These are phyloP conservation scores for Tenthredo notha DNA, from an alignment of 2,888 invertebrate species.

Conservation along the genomic window DNA sequence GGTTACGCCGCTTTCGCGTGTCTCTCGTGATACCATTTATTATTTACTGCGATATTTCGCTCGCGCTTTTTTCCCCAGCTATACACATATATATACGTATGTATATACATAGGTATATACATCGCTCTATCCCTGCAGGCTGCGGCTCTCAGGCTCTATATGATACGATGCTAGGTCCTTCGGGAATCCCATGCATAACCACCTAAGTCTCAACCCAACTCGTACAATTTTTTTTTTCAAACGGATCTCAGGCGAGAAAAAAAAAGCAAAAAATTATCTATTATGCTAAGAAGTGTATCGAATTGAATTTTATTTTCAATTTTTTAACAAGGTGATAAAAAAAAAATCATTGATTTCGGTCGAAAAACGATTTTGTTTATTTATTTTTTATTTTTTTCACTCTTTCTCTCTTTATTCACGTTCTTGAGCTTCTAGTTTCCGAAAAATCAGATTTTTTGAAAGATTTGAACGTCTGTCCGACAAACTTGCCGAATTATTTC, in stretches of 20 bases:
- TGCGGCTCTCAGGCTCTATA: not conserved
- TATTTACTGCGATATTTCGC: constrained; percentile 46
- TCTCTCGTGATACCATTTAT: constrained; percentile 34
- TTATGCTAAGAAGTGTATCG: not conserved
- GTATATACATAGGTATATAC: not conserved
- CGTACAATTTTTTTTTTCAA: not conserved
- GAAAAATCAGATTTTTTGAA: too few species aligned
- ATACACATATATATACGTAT: not conserved
- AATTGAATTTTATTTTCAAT: not conserved
- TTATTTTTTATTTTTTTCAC: not conserved
- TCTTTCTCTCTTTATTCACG: too few species aligned
- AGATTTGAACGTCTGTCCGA: too few species aligned
- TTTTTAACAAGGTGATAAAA: not conserved
- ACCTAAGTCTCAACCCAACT: not conserved
- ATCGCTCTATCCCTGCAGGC: not conserved
- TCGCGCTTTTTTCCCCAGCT: constrained; percentile 1
- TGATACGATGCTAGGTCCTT: not conserved
- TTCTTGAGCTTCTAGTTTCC: too few species aligned
- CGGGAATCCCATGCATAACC: constrained; percentile 24
- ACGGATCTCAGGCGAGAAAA: not conserved
- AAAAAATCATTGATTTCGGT: too few species aligned
- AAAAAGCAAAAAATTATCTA: not conserved
- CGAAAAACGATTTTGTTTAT: not conserved
- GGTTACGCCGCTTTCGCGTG: constrained; percentile 41
- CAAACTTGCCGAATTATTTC: too few species aligned